Percentiles rank a stretch among this genome's conserved stretches.
Conservation (phyloP, 2,888 invertebrate genomes). For the Fragum whitleyi region DNA sequence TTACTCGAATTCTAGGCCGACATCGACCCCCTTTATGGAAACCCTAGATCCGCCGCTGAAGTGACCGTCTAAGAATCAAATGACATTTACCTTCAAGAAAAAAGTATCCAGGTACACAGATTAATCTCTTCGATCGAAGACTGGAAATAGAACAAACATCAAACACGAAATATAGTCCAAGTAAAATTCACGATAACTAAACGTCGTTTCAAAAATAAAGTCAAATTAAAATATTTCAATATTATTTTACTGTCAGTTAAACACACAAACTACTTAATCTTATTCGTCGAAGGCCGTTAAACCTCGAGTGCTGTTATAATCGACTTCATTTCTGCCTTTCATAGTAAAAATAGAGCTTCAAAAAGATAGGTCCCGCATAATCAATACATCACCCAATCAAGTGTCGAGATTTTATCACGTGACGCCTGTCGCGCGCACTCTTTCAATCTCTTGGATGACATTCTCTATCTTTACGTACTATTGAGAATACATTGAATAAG, state of each 20-base stretch:
- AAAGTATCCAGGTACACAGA: constrained; percentile 1
- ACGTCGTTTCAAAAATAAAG: not conserved
- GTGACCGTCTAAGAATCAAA: no score
- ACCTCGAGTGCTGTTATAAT: constrained; percentile 16
- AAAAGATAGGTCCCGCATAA: constrained; percentile 25
- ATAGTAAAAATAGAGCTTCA: constrained; percentile 13
- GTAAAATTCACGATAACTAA: not conserved
- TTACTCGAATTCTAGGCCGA: no score
- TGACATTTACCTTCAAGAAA: not conserved
- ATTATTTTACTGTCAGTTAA: constrained; percentile 20
- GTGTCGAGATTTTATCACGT: constrained; percentile 12
- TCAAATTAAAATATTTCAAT: not conserved
- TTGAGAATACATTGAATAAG: no score
- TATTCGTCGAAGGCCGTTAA: constrained; percentile 3
- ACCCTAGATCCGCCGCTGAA: no score
- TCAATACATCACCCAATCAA: constrained; percentile 22
- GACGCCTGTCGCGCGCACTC: constrained; percentile 26
- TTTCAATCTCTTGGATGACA: constrained; percentile 26
- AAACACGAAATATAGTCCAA: not conserved
- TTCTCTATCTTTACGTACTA: constrained; percentile 1
- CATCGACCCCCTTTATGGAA: no score
- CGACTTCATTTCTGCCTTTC: constrained; percentile 24
- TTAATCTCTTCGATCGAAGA: not conserved
- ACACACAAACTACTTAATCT: constrained; percentile 6
- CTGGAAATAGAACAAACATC: not conserved